These are phyloP conservation scores for Drosophila fuyamai DNA, from an alignment of 1,140 invertebrate species.

Conservation along the genomic window DNA sequence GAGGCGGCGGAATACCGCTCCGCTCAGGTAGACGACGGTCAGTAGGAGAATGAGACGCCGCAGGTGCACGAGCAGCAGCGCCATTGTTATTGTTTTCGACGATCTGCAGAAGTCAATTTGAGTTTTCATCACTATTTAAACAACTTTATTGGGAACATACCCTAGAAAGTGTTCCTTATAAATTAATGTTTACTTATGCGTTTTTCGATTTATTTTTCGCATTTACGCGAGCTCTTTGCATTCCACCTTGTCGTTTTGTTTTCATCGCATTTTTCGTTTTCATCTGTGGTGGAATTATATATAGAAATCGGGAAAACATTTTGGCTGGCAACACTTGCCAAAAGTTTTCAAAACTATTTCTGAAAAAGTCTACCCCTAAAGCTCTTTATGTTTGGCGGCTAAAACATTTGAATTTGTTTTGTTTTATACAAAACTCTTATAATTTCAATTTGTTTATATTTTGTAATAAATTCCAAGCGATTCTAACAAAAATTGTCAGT, in stretches of 20 bases:
- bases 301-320: constrained; percentile 14
- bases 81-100: constrained; percentile 46
- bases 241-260: constrained; percentile 65
- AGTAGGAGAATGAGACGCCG: constrained; percentile 76
- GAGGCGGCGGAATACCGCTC: constrained; percentile 64
- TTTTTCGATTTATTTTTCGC: constrained; percentile 35
- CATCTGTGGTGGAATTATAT: constrained; percentile 26
- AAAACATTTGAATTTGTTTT: constrained; percentile 24
- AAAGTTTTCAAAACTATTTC: constrained; percentile 49
- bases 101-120: background rate
- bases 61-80: constrained; percentile 71
- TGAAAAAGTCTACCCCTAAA: constrained; percentile 24
- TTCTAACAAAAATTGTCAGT: constrained; percentile 35
- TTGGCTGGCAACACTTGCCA: constrained; percentile 56
- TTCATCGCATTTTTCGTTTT: constrained; percentile 67
- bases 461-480: constrained; percentile 40
- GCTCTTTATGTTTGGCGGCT: constrained; percentile 49
- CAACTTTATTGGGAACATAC: constrained; percentile 13
- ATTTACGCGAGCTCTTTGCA: constrained; percentile 31
- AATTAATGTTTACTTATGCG: constrained; percentile 38
- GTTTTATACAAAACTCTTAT: background rate
- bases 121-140: constrained; percentile 5
- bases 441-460: constrained; percentile 13
- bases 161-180: constrained; percentile 6
- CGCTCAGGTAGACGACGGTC: constrained; percentile 76